Conservation (phyloP, 2,797 vertebrate species). For the Thripadectes ignobilis region DNA sequence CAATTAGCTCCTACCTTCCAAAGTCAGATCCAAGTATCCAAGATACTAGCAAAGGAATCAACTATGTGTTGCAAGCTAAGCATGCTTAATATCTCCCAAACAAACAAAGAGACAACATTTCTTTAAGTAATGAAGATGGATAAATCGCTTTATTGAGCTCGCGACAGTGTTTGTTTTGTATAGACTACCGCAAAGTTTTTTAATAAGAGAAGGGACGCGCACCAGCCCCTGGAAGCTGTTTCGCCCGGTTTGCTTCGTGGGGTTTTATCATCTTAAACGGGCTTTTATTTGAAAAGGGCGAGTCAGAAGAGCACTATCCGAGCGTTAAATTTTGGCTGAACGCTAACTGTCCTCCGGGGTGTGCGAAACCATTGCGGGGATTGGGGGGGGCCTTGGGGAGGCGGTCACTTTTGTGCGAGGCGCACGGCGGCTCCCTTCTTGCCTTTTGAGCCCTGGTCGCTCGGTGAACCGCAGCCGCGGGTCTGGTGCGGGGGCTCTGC, state of each 20-base stretch:
- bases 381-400: background rate
- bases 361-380: background rate
- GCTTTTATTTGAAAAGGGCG: constrained; percentile 1
- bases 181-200: constrained; percentile 47
- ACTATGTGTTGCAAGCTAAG: constrained; percentile 78
- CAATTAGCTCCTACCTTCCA: constrained; percentile 85
- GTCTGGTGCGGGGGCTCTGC: background rate
- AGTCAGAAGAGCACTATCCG: constrained; percentile 28
- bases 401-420: background rate
- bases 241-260: background rate
- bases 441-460: background rate
- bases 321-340: constrained; percentile 55
- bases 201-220: background rate
- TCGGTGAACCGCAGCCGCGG: background rate
- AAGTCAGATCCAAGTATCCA: constrained; percentile 83
- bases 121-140: constrained; percentile 80
- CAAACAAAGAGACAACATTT: constrained; percentile 77
- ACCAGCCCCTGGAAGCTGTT: background rate
- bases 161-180: constrained; percentile 56
- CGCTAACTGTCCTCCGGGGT: background rate
- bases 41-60: constrained; percentile 83
- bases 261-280: constrained; percentile 10
- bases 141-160: constrained; percentile 73
- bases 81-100: constrained; percentile 80
- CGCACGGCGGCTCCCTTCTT: background rate